phyloP scores from a whole-genome alignment of 2,797 vertebrate genomes.

The Takifugu rubripes region DNA sequence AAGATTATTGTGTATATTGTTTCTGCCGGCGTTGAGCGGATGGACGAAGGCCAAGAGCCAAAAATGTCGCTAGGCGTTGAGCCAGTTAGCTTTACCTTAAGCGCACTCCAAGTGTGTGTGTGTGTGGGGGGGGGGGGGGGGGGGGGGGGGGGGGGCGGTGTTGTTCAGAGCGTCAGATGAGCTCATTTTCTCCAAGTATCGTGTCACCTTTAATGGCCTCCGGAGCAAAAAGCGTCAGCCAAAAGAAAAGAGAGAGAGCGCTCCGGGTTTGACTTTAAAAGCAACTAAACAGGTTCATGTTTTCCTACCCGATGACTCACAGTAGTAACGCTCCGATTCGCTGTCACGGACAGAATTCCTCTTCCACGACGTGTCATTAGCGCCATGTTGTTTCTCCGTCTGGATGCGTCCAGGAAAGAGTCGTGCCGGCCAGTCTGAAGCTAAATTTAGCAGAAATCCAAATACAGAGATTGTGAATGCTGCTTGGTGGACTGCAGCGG shows the following conservation, averaged over 20 bases:
- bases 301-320: neutral
- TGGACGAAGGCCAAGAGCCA: neutral
- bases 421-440: neutral
- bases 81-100: conserved; percentile 1
- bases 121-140: neutral
- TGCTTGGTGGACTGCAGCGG: conserved; percentile 51
- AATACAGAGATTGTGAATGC: conserved; percentile 8
- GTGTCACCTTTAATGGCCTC: neutral
- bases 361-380: neutral
- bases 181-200: neutral
- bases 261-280: neutral
- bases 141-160: conserved; percentile 2
- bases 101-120: conserved; percentile 29
- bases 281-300: too few relatives aligned
- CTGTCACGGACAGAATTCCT: neutral
- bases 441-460: neutral
- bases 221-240: neutral
- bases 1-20: neutral
- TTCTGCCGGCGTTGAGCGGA: neutral
- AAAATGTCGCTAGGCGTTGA: conserved; percentile 6
- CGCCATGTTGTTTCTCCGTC: neutral
- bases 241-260: conserved; percentile 9
- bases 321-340: too few relatives aligned
- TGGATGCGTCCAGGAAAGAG: neutral
- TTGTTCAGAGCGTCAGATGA: neutral